Evolutionary conservation across 2,888 invertebrate species (phyloP), one percentile per base, ranked within the genome.

Genomic region (Ormyrus thymus): DNA sequence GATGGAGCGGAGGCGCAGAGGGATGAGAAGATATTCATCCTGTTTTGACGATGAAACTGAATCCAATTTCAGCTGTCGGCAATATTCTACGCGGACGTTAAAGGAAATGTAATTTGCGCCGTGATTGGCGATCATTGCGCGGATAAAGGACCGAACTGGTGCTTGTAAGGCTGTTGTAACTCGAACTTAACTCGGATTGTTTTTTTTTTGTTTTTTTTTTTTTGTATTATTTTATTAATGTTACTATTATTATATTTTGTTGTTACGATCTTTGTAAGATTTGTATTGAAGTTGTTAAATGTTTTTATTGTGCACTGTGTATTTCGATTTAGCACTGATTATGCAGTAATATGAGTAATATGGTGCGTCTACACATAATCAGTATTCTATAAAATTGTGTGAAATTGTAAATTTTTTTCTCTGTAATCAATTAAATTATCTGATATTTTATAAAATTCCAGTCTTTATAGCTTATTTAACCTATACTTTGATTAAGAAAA

Each of bases 181-280:
- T 68, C 13, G 45, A 53, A n/a, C 15, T 61, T 68, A 61, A 8
- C 11, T 15, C 29, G 53, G 13, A 73, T 45, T 51, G 51, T 65
- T 51, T 11, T 55, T 74, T 6, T n/a, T 65, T 3, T 68, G 45
- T 43, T 55, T n/a, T 56, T 10, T 65, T 15, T n/a, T n/a, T 74
- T 6, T n/a, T 65, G 8, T 68, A 55, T 6, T 55, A 45, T 58
- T 11, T 65, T 29, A 56, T 7, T 55, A 55, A 65, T 53, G 11
- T 56, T 72, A 46, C 29, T 29, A 29, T 29, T 29, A 29, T 29
- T 29, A 29, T 29, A 29, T 29, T 29, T 29, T 29, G 65, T 6
- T n/a, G 56, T 3, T 68, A 55, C 13, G 43, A 45, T 58, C 10
- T 65, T 29, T 48, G 4, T 55, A 55, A 65, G 45, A 7, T 56